phyloP scores from a whole-genome alignment of 2,797 vertebrate species.

The Gila robusta region DNA sequence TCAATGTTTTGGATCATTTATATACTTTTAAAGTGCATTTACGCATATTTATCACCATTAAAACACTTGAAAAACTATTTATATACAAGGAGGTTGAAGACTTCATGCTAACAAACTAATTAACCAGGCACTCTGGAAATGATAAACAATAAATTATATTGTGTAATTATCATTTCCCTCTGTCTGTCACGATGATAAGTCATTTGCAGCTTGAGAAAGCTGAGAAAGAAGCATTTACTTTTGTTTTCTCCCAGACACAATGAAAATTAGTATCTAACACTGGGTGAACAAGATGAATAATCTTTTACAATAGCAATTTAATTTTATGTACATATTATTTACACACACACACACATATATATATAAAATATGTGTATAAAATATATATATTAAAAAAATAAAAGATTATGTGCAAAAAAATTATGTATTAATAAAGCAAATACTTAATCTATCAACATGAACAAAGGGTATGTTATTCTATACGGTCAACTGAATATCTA shows the following conservation, averaged over 20 bases:
- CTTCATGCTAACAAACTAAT: conserved; percentile 10
- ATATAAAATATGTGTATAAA: too few relatives aligned
- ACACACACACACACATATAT: not conserved
- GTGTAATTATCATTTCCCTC: conserved; percentile 37
- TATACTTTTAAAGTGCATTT: not conserved
- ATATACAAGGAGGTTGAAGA: conserved; percentile 9
- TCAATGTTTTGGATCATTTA: not conserved
- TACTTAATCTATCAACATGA: not conserved
- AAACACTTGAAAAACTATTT: conserved; percentile 6
- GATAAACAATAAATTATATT: conserved; percentile 20
- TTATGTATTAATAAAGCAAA: not conserved
- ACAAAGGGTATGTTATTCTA: not conserved
- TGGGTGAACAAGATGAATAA: not conserved
- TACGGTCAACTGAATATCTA: not conserved
- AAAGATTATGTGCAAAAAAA: too few relatives aligned
- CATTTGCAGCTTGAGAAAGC: conserved; percentile 41
- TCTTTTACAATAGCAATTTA: not conserved
- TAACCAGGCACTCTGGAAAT: conserved; percentile 10
- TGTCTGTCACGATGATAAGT: conserved; percentile 41
- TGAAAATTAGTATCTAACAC: not conserved
- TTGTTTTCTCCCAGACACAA: conserved; percentile 23
- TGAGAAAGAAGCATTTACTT: conserved; percentile 14
- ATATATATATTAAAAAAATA: too few relatives aligned
- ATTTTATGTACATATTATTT: not conserved
- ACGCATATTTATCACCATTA: not conserved